phyloP scores from a whole-genome alignment of 2,113 vertebrate species.

The Hippocampus barbouri region DNA sequence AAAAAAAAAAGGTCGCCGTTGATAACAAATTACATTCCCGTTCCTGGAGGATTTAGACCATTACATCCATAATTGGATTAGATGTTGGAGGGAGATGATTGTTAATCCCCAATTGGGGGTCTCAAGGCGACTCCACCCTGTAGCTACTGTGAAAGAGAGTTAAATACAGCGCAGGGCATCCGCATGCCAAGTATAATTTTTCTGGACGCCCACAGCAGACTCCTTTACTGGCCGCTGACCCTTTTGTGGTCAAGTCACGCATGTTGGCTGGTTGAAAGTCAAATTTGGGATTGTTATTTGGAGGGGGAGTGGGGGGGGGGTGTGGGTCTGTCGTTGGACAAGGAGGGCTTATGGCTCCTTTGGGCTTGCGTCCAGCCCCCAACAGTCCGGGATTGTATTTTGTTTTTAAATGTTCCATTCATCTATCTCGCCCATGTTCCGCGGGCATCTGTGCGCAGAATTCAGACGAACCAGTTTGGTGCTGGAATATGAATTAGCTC shows the following conservation, averaged over 20 bases:
- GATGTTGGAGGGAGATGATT: slow-evolving; percentile 25
- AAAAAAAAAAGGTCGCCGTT: slow-evolving; percentile 2
- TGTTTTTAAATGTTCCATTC: slow-evolving; percentile 74
- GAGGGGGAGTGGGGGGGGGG: not conserved
- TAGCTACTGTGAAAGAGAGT: slow-evolving; percentile 10
- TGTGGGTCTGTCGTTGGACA: slow-evolving; percentile 60
- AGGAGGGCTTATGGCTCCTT: slow-evolving; percentile 65
- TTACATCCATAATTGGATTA: slow-evolving; percentile 22
- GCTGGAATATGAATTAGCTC: slow-evolving; percentile 67
- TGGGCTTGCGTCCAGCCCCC: slow-evolving; percentile 61
- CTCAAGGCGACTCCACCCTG: not conserved
- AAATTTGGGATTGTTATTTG: slow-evolving; percentile 70
- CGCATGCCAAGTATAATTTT: not conserved
- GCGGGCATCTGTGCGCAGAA: slow-evolving; percentile 64
- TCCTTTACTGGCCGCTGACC: slow-evolving; percentile 31
- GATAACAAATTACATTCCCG: slow-evolving; percentile 17
- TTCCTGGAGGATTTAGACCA: slow-evolving; percentile 18
- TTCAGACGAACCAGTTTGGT: slow-evolving; percentile 57
- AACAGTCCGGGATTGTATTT: slow-evolving; percentile 73
- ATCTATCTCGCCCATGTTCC: slow-evolving; percentile 71
- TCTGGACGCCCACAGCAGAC: slow-evolving; percentile 3
- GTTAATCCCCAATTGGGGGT: slow-evolving; percentile 9
- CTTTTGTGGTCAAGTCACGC: slow-evolving; percentile 55
- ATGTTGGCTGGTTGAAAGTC: slow-evolving; percentile 48
- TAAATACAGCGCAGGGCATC: not conserved